Conservation (phyloP, 2,113 vertebrate genomes). For the Mesocricetus auratus region DNA sequence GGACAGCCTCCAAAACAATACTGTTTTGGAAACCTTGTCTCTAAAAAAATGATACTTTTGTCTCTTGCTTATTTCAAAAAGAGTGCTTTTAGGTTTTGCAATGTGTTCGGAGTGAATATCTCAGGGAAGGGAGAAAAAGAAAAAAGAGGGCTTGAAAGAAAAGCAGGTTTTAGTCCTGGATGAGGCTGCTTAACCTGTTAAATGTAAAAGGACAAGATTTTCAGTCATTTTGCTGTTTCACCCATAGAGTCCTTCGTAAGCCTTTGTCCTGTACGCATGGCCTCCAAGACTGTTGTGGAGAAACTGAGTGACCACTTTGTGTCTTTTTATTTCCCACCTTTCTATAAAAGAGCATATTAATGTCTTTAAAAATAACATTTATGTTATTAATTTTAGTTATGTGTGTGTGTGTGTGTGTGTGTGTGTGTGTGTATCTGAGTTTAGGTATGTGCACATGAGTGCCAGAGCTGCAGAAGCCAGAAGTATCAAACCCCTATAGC, state of each 20-base stretch:
- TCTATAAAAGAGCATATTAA: background rate
- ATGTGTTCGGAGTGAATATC: background rate
- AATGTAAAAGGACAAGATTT: background rate
- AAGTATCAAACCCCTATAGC: background rate
- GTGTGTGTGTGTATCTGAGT: background rate
- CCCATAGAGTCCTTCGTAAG: background rate
- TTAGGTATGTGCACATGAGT: background rate
- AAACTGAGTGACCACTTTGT: background rate
- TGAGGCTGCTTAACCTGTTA: background rate
- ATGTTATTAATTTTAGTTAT: too few species aligned
- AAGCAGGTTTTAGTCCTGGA: background rate
- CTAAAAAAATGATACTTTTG: too few species aligned
- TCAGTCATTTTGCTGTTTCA: background rate
- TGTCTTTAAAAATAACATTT: background rate
- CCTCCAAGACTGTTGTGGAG: background rate
- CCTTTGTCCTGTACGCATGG: background rate
- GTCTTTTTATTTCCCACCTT: background rate
- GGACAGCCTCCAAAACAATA: too few species aligned
- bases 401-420: too few species aligned
- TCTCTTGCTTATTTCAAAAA: constrained; percentile 45
- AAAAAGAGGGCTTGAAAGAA: background rate
- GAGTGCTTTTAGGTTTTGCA: background rate
- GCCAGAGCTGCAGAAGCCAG: background rate
- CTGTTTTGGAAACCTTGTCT: too few species aligned
- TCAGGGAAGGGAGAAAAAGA: background rate